These are phyloP conservation scores for Myotis pilosus DNA, from an alignment of 2,797 vertebrate genomes.

Conservation along the genomic window DNA sequence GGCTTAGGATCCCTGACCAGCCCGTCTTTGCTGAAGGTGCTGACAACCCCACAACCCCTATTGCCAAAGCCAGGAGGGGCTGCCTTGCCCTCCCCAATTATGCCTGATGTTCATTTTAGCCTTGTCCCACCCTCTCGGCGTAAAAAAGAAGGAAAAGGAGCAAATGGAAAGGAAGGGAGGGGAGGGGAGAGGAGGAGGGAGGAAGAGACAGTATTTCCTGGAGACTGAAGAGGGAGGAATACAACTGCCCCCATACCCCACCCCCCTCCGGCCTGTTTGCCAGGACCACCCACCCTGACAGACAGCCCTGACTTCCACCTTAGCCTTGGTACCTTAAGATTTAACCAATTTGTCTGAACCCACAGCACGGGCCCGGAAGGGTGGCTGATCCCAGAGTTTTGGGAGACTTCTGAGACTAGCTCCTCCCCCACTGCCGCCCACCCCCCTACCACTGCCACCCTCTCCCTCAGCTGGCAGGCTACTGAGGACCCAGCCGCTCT, in stretches of 20 bases:
- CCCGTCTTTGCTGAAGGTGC: background rate
- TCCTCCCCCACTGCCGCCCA: background rate
- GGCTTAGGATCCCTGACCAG: too few relatives aligned
- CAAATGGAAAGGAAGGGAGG: too few relatives aligned
- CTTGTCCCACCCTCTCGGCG: background rate
- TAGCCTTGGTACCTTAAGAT: background rate
- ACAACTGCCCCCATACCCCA: too few relatives aligned
- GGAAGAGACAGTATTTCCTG: background rate
- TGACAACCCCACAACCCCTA: background rate
- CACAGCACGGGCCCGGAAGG: background rate
- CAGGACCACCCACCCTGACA: background rate
- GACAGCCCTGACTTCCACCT: background rate
- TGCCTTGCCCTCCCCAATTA: background rate
- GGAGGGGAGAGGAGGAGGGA: fast-evolving
- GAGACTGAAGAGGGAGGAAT: background rate
- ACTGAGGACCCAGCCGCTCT: background rate
- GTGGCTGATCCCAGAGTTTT: background rate
- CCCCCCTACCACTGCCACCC: fast-evolving
- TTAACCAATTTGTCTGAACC: too few relatives aligned
- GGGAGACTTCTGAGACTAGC: background rate
- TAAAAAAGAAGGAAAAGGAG: background rate
- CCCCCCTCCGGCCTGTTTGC: too few relatives aligned
- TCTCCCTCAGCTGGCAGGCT: too few relatives aligned
- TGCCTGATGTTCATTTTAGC: background rate
- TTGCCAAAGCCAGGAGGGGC: background rate